Evolutionary conservation across 2,797 vertebrate genomes (phyloP).

Genomic region (Pterois miles): DNA sequence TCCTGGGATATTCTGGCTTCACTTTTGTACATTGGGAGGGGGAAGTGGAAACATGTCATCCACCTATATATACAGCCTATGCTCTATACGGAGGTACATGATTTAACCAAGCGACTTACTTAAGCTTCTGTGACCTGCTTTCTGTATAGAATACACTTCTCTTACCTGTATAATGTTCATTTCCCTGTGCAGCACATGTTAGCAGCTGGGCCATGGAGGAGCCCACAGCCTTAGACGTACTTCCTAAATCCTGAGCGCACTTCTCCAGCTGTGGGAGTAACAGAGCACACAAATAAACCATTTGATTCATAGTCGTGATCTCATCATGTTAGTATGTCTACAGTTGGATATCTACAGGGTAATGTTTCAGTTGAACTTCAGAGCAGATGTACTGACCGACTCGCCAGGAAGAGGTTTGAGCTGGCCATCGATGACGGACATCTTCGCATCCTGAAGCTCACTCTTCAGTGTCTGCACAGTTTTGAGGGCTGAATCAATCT

Average conservation of each 20-base stretch:
- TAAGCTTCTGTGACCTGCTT: background rate
- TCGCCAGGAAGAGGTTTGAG: slow-evolving; percentile 97
- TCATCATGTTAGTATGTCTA: background rate
- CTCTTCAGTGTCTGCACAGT: slow-evolving; percentile 94
- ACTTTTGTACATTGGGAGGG: too few relatives aligned
- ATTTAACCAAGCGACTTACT: background rate
- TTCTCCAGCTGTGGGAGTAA: slow-evolving; percentile 90
- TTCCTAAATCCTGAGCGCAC: slow-evolving; percentile 97
- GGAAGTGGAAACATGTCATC: too few relatives aligned
- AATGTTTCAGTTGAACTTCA: background rate
- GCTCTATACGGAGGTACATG: background rate
- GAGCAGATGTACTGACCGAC: slow-evolving; percentile 83
- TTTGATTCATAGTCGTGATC: background rate
- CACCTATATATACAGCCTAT: too few relatives aligned
- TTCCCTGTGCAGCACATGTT: slow-evolving; percentile 97
- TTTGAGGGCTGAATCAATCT: slow-evolving; percentile 96
- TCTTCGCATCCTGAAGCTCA: slow-evolving; percentile 97
- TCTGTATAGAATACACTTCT: background rate
- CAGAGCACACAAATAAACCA: slow-evolving; percentile 18
- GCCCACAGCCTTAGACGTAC: slow-evolving; percentile 97
- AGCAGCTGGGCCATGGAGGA: slow-evolving; percentile 98
- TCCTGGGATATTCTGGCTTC: too few relatives aligned
- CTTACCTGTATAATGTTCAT: slow-evolving; percentile 97
- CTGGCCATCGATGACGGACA: slow-evolving; percentile 92
- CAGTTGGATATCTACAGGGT: background rate